Evolutionary conservation across 2,888 invertebrate species (phyloP).

Genomic region (Diaphora mendica): DNA sequence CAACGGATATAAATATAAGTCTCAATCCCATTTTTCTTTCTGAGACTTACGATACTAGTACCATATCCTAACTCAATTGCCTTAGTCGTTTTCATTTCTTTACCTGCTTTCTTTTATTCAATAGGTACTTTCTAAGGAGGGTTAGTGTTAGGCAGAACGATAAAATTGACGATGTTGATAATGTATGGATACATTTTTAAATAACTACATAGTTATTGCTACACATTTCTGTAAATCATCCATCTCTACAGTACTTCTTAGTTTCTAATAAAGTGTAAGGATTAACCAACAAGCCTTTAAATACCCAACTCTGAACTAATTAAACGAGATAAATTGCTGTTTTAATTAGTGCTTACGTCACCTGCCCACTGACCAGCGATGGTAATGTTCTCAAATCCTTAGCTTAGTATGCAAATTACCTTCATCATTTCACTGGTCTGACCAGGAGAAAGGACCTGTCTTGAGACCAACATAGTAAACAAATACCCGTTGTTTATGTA

Average conservation of each 20-base stretch:
- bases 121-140: too few species aligned
- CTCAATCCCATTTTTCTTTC: too few species aligned
- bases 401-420: conserved; percentile 69
- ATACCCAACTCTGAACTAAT: conserved; percentile 17
- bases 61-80: too few species aligned
- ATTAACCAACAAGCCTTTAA: not conserved
- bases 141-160: too few species aligned
- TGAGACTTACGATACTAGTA: too few species aligned
- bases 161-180: too few species aligned
- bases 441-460: conserved; percentile 18
- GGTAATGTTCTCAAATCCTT: conserved; percentile 58
- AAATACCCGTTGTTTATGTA: not conserved
- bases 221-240: not conserved
- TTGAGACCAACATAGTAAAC: not conserved
- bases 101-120: too few species aligned
- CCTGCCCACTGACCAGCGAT: conserved; percentile 44
- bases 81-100: not conserved
- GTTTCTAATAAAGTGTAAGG: conserved; percentile 2
- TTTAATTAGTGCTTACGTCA: conserved; percentile 66
- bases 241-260: not conserved
- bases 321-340: conserved; percentile 69
- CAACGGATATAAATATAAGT: too few species aligned
- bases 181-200: too few species aligned
- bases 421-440: conserved; percentile 51
- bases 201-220: too few species aligned